phyloP scores from a whole-genome alignment of 1,140 invertebrate genomes.

The Eumeta japonica region DNA sequence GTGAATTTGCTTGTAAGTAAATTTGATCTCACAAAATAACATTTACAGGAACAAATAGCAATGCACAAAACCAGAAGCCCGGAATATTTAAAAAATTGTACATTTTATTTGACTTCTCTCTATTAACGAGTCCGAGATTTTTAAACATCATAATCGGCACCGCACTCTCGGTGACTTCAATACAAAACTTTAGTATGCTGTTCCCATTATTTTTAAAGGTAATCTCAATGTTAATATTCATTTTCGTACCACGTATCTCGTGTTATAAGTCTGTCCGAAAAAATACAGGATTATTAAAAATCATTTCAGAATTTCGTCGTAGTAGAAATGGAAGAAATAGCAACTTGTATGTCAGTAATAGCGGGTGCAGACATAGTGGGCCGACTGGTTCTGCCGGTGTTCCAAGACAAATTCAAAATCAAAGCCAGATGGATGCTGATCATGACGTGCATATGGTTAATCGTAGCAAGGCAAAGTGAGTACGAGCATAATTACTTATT shows the following conservation, averaged over 20 bases:
- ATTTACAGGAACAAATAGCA: conserved; percentile 22
- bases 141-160: conserved; percentile 66
- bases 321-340: conserved; percentile 60
- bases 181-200: conserved; percentile 69
- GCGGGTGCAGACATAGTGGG: conserved; percentile 67
- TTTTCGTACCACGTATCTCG: too few species aligned
- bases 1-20: conserved; percentile 6
- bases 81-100: conserved; percentile 44
- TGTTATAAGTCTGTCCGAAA: too few species aligned
- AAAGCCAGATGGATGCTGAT: conserved; percentile 50
- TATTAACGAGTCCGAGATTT: conserved; percentile 59
- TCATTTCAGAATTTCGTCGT: too few species aligned
- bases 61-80: conserved; percentile 11
- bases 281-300: too few species aligned
- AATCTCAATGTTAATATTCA: too few species aligned
- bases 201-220: conserved; percentile 67
- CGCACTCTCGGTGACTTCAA: conserved; percentile 64
- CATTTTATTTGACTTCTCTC: conserved; percentile 60
- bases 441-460: conserved; percentile 40
- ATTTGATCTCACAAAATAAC: too few species aligned
- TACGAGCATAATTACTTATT: conserved; percentile 8
- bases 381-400: conserved; percentile 62
- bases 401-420: conserved; percentile 63
- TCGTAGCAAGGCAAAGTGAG: conserved; percentile 48
- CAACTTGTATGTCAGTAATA: conserved; percentile 66